phyloP scores from a whole-genome alignment of 2,113 vertebrate species.

The Paramisgurnus dabryanus region DNA sequence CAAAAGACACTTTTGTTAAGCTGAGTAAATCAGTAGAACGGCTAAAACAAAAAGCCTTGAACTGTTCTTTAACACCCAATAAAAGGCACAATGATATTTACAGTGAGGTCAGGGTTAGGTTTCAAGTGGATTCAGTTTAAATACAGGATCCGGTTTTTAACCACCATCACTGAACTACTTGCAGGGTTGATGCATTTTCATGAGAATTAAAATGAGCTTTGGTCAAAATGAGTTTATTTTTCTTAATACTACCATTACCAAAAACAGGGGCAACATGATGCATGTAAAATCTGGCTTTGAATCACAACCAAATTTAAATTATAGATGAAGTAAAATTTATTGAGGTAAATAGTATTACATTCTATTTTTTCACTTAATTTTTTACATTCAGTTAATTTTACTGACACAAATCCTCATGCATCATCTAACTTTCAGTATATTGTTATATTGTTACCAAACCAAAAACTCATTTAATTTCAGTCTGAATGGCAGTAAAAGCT shows the following conservation, averaged over 20 bases:
- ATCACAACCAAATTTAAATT: too few relatives aligned
- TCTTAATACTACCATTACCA: too few relatives aligned
- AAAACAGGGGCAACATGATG: too few relatives aligned
- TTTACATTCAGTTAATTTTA: too few relatives aligned
- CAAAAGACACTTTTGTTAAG: constrained; percentile 7
- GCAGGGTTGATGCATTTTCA: neutral
- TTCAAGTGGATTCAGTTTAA: constrained; percentile 19
- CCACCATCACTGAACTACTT: neutral
- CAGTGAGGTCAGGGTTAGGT: constrained; percentile 29
- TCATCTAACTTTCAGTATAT: neutral
- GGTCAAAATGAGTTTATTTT: too few relatives aligned
- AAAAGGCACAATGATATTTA: constrained; percentile 54
- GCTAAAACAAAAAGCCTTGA: constrained; percentile 4
- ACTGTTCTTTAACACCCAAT: constrained; percentile 4
- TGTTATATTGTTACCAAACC: neutral
- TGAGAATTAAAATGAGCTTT: neutral
- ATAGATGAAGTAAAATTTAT: too few relatives aligned
- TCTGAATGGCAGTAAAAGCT: constrained; percentile 48
- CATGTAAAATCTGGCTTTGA: too few relatives aligned
- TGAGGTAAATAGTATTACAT: too few relatives aligned
- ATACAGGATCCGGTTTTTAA: neutral
- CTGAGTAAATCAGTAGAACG: constrained; percentile 24
- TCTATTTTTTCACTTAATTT: too few relatives aligned
- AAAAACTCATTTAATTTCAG: neutral
- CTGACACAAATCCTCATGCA: neutral